Evolutionary conservation across 2,113 vertebrate genomes (phyloP), one percentile per base, ranked within the genome.

Genomic region (Nansenia antarctica): DNA sequence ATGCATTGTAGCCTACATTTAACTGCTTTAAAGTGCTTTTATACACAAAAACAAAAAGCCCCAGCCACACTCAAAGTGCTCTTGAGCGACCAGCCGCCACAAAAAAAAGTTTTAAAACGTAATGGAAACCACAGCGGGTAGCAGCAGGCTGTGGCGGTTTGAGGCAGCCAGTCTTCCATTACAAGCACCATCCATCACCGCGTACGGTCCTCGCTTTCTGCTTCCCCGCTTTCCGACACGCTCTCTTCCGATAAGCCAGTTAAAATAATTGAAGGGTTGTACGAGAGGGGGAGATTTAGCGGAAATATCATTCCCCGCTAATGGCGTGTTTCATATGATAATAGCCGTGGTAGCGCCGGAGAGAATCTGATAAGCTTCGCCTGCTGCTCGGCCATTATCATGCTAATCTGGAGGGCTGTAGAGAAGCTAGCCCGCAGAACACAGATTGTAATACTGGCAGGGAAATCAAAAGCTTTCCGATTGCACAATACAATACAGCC

Each of bases 261-360:
- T 49, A n/a, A 47, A 47, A 49, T 49, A 49, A 49, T 49, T 22
- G 45, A 49, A 49, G n/a, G 45, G 45, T 49, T n/a, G n/a, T n/a
- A n/a, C n/a, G n/a, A n/a, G n/a, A n/a, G n/a, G 8, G n/a, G 45
- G 45, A n/a, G n/a, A 49, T 49, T n/a, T 49, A n/a, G 5, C 45
- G 1, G 45, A 49, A 49, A n/a, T 14, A 49, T 49, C 45, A 6
- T 49, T 49, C n/a, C n/a, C 45, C 45, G 20, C 45, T 49, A 49
- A 49, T 49, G 45, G 45, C 20, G 45, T 47, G 45, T 49, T 49
- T 49, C 45, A 8, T 49, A 22, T 8, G 45, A 49, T 49, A 49
- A 22, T 49, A 49, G n/a, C 45, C 20, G 45, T n/a, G 20, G 18
- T 1, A 49, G 45, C 45, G 20, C 15, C 4, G 8, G n/a, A 15